Evolutionary conservation across 2,888 invertebrate genomes (phyloP).

Genomic region (Tetragonisca angustula): DNA sequence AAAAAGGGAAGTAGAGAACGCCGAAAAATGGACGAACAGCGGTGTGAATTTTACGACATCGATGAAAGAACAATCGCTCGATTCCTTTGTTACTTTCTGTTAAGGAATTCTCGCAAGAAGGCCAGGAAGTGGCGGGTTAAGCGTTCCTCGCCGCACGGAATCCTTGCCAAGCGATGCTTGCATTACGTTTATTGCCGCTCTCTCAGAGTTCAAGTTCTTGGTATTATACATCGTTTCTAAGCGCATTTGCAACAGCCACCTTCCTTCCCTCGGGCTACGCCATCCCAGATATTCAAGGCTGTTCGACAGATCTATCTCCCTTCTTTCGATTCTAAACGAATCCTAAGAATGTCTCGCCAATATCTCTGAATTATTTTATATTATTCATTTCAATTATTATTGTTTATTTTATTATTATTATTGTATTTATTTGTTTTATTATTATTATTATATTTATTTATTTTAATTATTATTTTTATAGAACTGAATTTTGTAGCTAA

Average conservation of each 20-base stretch:
- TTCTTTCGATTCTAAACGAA: neutral
- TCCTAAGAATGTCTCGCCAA: too few species aligned
- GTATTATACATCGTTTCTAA: constrained; percentile 67
- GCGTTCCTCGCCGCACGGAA: constrained; percentile 53
- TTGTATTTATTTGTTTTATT: too few species aligned
- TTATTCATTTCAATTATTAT: too few species aligned
- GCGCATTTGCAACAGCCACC: constrained; percentile 63
- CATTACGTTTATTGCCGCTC: constrained; percentile 67
- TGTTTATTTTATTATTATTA: too few species aligned
- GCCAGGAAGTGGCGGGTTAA: constrained; percentile 55
- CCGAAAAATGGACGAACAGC: neutral
- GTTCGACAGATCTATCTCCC: constrained; percentile 10
- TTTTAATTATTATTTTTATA: too few species aligned
- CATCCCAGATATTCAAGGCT: constrained; percentile 24
- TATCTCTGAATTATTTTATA: too few species aligned
- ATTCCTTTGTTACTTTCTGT: constrained; percentile 51
- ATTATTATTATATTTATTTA: too few species aligned
- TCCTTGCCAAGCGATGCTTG: constrained; percentile 64
- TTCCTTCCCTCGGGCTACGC: constrained; percentile 40
- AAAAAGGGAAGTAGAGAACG: neutral
- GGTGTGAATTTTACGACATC: constrained; percentile 28
- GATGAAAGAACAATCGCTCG: constrained; percentile 26
- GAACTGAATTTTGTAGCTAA: too few species aligned
- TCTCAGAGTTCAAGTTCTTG: constrained; percentile 55
- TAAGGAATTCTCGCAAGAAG: constrained; percentile 58